Evolutionary conservation across 1,140 invertebrate species (phyloP).

Genomic region (Spodoptera litura): DNA sequence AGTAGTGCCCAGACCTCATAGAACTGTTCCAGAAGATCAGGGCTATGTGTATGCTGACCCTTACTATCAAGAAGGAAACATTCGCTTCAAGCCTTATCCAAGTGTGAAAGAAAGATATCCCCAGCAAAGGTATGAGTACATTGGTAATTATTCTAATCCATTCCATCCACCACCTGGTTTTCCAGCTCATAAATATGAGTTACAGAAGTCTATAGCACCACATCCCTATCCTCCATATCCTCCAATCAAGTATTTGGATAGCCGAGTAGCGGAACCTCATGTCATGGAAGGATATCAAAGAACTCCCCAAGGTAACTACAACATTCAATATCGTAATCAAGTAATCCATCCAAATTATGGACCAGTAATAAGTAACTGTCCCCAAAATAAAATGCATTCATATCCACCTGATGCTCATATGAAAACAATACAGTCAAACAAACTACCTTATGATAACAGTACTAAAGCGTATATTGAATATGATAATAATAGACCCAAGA

Average conservation of each 20-base stretch:
- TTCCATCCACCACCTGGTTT: slow-evolving; percentile 69
- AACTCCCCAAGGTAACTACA: slow-evolving; percentile 69
- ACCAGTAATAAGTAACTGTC: slow-evolving; percentile 65
- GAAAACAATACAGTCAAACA: slow-evolving; percentile 69
- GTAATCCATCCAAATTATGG: slow-evolving; percentile 72
- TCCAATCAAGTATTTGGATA: slow-evolving; percentile 78
- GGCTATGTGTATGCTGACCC: slow-evolving; percentile 69
- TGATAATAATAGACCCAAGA: slow-evolving; percentile 69
- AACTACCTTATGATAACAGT: slow-evolving; percentile 73
- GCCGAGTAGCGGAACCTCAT: slow-evolving; percentile 66
- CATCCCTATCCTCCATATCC: slow-evolving; percentile 76
- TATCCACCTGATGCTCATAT: slow-evolving; percentile 63
- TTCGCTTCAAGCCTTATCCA: slow-evolving; percentile 81
- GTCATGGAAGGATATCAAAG: slow-evolving; percentile 75
- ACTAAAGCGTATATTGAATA: slow-evolving; percentile 76
- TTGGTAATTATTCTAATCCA: slow-evolving; percentile 74
- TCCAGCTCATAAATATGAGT: slow-evolving; percentile 75
- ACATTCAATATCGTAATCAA: slow-evolving; percentile 70
- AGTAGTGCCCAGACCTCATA: slow-evolving; percentile 66
- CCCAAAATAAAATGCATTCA: slow-evolving; percentile 73
- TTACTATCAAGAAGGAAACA: slow-evolving; percentile 73
- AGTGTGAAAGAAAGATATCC: slow-evolving; percentile 72
- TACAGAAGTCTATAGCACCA: slow-evolving; percentile 68
- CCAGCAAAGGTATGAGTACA: slow-evolving; percentile 81
- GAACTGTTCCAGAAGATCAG: slow-evolving; percentile 65